These are phyloP conservation scores for Nematolebias whitei DNA, from an alignment of 2,113 vertebrate genomes.

Conservation along the genomic window DNA sequence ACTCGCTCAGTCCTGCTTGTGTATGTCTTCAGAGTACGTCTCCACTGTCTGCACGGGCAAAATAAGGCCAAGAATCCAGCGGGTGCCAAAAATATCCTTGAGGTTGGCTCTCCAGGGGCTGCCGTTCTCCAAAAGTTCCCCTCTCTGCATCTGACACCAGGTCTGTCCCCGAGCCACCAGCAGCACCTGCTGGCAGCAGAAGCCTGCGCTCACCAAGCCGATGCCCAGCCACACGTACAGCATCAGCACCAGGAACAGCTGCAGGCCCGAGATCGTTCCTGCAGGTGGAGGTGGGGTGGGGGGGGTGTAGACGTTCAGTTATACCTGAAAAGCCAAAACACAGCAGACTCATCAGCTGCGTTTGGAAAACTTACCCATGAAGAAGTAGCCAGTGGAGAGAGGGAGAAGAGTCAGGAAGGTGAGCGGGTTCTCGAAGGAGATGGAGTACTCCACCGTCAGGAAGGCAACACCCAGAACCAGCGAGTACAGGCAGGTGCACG, in stretches of 20 bases:
- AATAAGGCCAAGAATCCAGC: conserved; percentile 91
- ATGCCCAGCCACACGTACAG: conserved; percentile 97
- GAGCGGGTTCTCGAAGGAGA: conserved; percentile 92
- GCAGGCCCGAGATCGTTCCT: conserved; percentile 92
- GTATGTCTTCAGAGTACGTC: conserved; percentile 57
- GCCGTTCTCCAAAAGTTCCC: conserved; percentile 78
- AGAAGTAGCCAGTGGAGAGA: conserved; percentile 93
- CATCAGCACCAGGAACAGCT: conserved; percentile 97
- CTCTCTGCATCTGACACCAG: conserved; percentile 89
- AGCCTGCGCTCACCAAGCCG: conserved; percentile 92
- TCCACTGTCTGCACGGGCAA: conserved; percentile 88
- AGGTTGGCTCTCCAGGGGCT: conserved; percentile 90
- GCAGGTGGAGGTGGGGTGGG: conserved; percentile 4
- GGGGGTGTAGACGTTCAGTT: background rate
- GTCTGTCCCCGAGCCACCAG: conserved; percentile 93
- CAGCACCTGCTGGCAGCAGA: conserved; percentile 97
- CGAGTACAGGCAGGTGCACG: conserved; percentile 92
- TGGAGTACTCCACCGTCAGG: conserved; percentile 88
- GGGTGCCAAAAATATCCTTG: conserved; percentile 91
- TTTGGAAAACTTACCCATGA: conserved; percentile 86
- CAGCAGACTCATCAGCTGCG: background rate
- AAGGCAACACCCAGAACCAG: conserved; percentile 93
- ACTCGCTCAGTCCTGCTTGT: conserved; percentile 73
- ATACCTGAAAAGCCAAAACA: background rate
- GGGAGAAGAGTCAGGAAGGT: conserved; percentile 96